A percentile compares a stretch with the other conserved stretches of the same genome.
These are phyloP conservation scores for Monoplex corrugatus DNA, from an alignment of 2,888 invertebrate species.

Conservation along the genomic window DNA sequence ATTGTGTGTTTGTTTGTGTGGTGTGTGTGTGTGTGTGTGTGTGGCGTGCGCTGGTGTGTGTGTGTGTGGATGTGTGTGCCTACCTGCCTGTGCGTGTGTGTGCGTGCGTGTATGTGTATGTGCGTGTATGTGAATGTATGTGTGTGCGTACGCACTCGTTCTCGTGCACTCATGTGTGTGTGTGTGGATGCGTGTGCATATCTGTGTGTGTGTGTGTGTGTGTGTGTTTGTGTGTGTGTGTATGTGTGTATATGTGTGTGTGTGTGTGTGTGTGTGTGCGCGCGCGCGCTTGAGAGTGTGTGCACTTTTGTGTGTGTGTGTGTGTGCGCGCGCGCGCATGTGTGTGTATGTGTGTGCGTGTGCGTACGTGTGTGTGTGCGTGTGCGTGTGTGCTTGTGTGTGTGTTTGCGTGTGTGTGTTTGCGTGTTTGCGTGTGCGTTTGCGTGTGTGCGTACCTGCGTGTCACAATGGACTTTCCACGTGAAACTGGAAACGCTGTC, in stretches of 20 bases:
- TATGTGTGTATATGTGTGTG: constrained; percentile 30
- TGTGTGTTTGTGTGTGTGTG: constrained; percentile 32
- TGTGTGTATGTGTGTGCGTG: constrained; percentile 4
- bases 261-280: constrained; percentile 15
- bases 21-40: neutral
- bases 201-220: constrained; percentile 11
- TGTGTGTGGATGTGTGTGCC: neutral
- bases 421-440: neutral
- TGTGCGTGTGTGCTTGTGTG: neutral
- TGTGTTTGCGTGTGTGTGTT: neutral
- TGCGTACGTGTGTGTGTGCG: neutral
- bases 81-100: neutral
- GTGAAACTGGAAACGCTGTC: too few species aligned
- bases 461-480: too few species aligned
- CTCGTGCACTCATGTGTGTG: neutral
- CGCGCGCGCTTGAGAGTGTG: neutral
- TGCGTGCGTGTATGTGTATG: neutral
- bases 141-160: neutral
- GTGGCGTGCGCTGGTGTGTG: neutral
- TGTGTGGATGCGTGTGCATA: neutral
- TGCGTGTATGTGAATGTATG: neutral
- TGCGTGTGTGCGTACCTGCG: neutral
- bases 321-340: neutral
- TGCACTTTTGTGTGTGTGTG: constrained; percentile 6
- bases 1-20: neutral